Evolutionary conservation across 2,113 vertebrate genomes (phyloP).

Genomic region (Oophaga pumilio): DNA sequence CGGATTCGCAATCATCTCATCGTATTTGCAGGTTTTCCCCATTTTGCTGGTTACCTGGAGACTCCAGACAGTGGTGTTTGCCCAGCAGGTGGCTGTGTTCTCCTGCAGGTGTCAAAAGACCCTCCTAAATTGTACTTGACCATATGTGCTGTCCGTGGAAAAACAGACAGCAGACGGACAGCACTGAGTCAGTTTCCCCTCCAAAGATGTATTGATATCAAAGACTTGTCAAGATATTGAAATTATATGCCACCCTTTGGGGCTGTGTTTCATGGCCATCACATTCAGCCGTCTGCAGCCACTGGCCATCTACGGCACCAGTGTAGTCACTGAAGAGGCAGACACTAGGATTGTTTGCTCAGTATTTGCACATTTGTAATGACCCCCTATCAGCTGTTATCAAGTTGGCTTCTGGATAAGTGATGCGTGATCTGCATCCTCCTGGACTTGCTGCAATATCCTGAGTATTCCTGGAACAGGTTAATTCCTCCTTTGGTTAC

Average conservation of each 20-base stretch:
- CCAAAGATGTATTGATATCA: no score
- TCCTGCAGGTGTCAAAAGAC: background rate
- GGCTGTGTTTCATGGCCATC: no score
- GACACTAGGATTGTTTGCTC: background rate
- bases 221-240: no score
- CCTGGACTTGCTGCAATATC: background rate
- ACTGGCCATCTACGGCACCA: background rate
- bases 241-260: no score
- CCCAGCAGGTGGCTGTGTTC: background rate
- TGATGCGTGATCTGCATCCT: background rate
- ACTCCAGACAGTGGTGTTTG: background rate
- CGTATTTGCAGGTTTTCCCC: background rate
- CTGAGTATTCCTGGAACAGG: slow-evolving; percentile 4
- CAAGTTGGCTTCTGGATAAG: background rate
- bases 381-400: slow-evolving; percentile 2
- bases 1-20: background rate
- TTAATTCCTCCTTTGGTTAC: background rate
- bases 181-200: no score
- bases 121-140: no score
- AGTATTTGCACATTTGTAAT: slow-evolving; percentile 6
- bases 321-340: background rate
- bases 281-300: background rate
- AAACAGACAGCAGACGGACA: no score
- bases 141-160: no score
- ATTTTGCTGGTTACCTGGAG: background rate